Percentiles rank a stretch among this genome's conserved stretches.
These are phyloP conservation scores for Scelioninae gen. 1 DNA, from an alignment of 2,888 invertebrate species.

Conservation along the genomic window DNA sequence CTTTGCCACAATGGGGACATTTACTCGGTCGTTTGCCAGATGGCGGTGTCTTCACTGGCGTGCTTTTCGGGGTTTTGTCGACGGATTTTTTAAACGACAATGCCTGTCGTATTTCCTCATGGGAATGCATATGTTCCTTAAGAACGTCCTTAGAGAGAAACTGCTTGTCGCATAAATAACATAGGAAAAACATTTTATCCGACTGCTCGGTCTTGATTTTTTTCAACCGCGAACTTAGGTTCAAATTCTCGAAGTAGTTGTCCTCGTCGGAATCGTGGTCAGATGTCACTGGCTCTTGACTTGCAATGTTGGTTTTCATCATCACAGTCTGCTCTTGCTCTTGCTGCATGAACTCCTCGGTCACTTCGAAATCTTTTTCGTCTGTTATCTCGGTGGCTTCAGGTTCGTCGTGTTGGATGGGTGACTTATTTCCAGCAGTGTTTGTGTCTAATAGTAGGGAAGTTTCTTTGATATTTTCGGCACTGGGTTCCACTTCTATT, in stretches of 20 bases:
- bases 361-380: constrained; percentile 48
- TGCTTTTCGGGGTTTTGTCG: too few relatives aligned
- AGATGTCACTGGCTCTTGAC: too few relatives aligned
- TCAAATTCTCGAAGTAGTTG: constrained; percentile 82
- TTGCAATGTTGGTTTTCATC: too few relatives aligned
- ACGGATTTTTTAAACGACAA: constrained; percentile 74
- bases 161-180: constrained; percentile 82
- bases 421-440: constrained; percentile 56
- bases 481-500: constrained; percentile 18
- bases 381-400: neutral
- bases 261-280: constrained; percentile 79
- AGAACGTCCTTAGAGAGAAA: constrained; percentile 80
- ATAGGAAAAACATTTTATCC: constrained; percentile 80
- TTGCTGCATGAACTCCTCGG: neutral
- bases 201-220: constrained; percentile 75
- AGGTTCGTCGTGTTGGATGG: constrained; percentile 31
- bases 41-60: too few relatives aligned
- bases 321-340: too few relatives aligned
- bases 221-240: constrained; percentile 81
- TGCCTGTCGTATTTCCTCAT: constrained; percentile 80
- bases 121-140: constrained; percentile 83
- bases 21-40: too few relatives aligned
- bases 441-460: constrained; percentile 2
- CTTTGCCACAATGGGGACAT: too few relatives aligned
- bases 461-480: constrained; percentile 20